Conservation (phyloP, 2,888 invertebrate species). For the Microplitis deprimator region DNA sequence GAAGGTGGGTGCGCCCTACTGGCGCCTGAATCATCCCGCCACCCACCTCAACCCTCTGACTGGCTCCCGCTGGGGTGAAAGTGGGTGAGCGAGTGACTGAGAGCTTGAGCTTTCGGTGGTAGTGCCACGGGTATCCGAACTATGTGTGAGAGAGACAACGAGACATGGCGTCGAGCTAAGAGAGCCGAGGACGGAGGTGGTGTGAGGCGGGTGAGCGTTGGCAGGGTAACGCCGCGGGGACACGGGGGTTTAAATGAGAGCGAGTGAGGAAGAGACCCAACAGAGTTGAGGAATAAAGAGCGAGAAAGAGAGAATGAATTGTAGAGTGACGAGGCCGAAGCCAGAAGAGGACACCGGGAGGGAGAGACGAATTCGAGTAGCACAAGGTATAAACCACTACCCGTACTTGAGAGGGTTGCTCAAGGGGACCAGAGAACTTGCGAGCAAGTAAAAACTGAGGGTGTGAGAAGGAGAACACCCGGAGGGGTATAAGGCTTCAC, state of each 20-base stretch:
- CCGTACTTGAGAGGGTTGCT: conserved; percentile 57
- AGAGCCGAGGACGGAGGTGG: conserved; percentile 45
- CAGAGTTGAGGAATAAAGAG: conserved; percentile 37
- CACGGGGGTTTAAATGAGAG: not conserved
- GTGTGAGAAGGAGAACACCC: conserved; percentile 47
- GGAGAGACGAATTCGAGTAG: conserved; percentile 61
- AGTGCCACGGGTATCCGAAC: conserved; percentile 55
- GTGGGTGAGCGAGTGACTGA: conserved; percentile 51
- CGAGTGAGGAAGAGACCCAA: conserved; percentile 33
- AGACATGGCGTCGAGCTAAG: conserved; percentile 51
- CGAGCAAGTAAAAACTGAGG: conserved; percentile 32
- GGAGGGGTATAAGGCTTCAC: conserved; percentile 68
- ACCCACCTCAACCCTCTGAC: conserved; percentile 58
- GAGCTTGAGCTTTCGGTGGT: conserved; percentile 57
- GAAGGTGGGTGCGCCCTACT: conserved; percentile 71
- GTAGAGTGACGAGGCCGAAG: conserved; percentile 44
- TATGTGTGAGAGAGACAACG: conserved; percentile 47
- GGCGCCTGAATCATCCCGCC: conserved; percentile 72
- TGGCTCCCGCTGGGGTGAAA: conserved; percentile 48
- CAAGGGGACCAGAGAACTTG: conserved; percentile 58
- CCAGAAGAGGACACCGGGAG: conserved; percentile 44
- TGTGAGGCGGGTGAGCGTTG: conserved; percentile 44
- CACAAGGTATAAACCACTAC: conserved; percentile 65
- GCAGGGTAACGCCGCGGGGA: conserved; percentile 48
- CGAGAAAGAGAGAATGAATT: conserved; percentile 37